These are phyloP conservation scores for Sterna hirundo DNA, from an alignment of 2,113 vertebrate genomes.

Conservation along the genomic window DNA sequence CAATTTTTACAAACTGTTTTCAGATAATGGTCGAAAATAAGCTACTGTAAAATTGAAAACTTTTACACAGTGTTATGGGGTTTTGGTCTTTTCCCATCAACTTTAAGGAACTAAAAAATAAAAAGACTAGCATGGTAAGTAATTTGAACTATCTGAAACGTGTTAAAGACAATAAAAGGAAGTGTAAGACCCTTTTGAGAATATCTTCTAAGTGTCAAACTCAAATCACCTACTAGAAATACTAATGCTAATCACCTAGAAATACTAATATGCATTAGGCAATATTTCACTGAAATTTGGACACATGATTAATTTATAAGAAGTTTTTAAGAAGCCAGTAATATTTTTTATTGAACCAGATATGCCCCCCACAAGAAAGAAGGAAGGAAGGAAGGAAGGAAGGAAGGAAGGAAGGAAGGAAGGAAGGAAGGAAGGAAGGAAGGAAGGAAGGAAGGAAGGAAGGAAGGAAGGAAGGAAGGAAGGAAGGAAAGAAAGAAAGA, in stretches of 20 bases:
- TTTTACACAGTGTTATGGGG: background rate
- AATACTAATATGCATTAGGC: background rate
- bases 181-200: background rate
- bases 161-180: background rate
- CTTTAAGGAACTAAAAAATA: background rate
- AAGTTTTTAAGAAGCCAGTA: background rate
- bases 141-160: background rate
- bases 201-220: background rate
- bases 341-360: background rate
- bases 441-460: no score
- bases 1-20: background rate
- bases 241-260: background rate
- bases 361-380: accelerated
- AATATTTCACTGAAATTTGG: background rate
- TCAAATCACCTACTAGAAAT: background rate
- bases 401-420: background rate
- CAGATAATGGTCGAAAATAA: background rate
- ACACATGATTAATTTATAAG: background rate
- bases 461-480: no score
- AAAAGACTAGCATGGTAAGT: background rate
- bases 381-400: no score
- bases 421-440: no score
- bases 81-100: background rate
- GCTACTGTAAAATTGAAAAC: background rate
- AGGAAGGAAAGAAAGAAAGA: no score